phyloP scores from a whole-genome alignment of 2,888 invertebrate species.

The Oasisia sp. region DNA sequence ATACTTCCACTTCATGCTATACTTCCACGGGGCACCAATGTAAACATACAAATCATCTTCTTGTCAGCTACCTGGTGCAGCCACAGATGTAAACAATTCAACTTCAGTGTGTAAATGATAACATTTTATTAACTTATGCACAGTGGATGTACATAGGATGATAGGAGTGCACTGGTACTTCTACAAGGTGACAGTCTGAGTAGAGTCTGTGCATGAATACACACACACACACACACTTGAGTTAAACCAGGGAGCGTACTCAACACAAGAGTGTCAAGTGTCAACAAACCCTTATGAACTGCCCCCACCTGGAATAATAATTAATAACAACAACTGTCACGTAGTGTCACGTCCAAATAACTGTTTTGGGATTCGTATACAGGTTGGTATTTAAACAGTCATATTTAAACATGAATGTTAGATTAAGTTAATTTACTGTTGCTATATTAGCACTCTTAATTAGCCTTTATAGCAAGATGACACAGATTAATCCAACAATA shows the following conservation, averaged over 20 bases:
- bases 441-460: neutral
- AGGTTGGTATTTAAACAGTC: neutral
- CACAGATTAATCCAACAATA: neutral
- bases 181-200: neutral
- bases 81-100: neutral
- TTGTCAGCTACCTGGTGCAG: neutral
- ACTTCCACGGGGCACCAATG: neutral
- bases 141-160: neutral
- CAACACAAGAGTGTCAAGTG: neutral
- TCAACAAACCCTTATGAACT: neutral
- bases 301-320: neutral
- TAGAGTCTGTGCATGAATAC: neutral
- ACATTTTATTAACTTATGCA: too few relatives aligned
- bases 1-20: neutral
- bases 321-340: too few relatives aligned
- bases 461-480: neutral
- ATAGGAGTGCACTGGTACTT: neutral
- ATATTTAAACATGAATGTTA: neutral
- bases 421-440: neutral
- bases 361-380: too few relatives aligned
- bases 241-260: neutral
- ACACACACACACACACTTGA: neutral
- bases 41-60: neutral
- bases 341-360: too few relatives aligned
- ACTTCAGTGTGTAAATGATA: neutral